Base-by-base conservation (phyloP, 2,888 invertebrate genomes). In the Bellardia pandia region DNA sequence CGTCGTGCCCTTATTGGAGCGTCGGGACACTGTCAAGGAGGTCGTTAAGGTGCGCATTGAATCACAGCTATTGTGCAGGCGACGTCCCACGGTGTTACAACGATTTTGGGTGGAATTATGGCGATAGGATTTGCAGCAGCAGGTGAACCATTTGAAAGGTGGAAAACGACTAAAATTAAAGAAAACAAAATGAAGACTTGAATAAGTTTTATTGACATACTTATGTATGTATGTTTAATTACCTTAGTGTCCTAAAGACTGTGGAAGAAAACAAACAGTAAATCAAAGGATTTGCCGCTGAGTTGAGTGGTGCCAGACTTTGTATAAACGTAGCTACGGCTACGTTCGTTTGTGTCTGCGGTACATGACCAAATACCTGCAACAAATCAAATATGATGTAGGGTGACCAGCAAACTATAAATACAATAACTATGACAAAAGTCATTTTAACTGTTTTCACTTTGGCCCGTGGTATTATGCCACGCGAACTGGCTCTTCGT, bases 391-490 rank as follows among this genome's bases (percentile, higher is more conserved):
- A 98, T 79, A 98, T 95, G 93, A 98, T 97, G 94, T 98, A 99
- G 0, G 98, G 98, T 79, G 98, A 98, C 98, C 98, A 98, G 94
- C 98, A 98, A 9, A 98, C 94, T 88, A 98, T 96, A 94, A 98
- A 98, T 51, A 98, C 98, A 91, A 98, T 97, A 85, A 99, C 98
- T 91, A 99, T 99, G 90, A 98, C 98, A 90, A 99, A 97, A 0
- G 99, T 99, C 98, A 99, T 99, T 94, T 99, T 98, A 88, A 99
- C 98, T 16, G 98, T 98, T 95, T 99, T 99, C 90, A 99, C 98
- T 94, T 98, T 98, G 48, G 99, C 99, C 88, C 97, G 96, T 0
- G 98, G 98, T 91, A 99, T 98, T 86, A 98, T 96, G 64, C 98
- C 99, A 72, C 98, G 95, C 37, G 98, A 98, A 92, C 98, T 98